phyloP scores from a whole-genome alignment of 2,888 invertebrate genomes.

The Lottia scabra region DNA sequence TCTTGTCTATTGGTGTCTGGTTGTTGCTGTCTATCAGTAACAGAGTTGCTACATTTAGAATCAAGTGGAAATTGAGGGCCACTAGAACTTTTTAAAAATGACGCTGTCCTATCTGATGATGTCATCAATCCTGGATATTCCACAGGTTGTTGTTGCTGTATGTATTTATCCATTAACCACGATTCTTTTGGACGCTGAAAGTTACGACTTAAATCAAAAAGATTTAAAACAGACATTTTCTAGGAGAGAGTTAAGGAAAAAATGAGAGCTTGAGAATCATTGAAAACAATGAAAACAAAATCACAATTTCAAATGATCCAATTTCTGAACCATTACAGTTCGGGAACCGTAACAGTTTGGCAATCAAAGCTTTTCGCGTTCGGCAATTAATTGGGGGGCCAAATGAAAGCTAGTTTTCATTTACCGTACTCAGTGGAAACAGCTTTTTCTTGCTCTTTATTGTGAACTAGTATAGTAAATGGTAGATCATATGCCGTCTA shows the following conservation, averaged over 20 bases:
- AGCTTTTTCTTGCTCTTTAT: too few species aligned
- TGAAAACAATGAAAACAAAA: too few species aligned
- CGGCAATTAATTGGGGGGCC: too few species aligned
- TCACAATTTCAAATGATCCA: too few species aligned
- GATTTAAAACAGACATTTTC: conserved; percentile 65
- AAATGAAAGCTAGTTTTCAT: too few species aligned
- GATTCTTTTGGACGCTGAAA: conserved; percentile 55
- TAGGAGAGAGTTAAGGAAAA: conserved; percentile 34
- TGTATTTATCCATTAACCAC: conserved; percentile 63
- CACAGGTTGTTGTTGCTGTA: conserved; percentile 53
- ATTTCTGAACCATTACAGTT: too few species aligned
- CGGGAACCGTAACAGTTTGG: too few species aligned
- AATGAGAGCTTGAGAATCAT: too few species aligned
- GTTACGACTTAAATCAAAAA: conserved; percentile 66
- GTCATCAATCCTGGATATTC: neutral
- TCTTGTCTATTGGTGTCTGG: neutral
- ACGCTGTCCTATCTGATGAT: neutral
- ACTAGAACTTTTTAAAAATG: neutral
- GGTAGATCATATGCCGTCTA: too few species aligned
- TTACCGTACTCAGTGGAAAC: too few species aligned
- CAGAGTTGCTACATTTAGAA: neutral
- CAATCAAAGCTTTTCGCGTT: too few species aligned
- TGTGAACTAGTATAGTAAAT: too few species aligned
- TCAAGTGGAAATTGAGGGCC: neutral
- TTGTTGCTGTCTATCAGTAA: neutral